phyloP scores from a whole-genome alignment of 1,140 invertebrate genomes.

The Theocolax elegans region DNA sequence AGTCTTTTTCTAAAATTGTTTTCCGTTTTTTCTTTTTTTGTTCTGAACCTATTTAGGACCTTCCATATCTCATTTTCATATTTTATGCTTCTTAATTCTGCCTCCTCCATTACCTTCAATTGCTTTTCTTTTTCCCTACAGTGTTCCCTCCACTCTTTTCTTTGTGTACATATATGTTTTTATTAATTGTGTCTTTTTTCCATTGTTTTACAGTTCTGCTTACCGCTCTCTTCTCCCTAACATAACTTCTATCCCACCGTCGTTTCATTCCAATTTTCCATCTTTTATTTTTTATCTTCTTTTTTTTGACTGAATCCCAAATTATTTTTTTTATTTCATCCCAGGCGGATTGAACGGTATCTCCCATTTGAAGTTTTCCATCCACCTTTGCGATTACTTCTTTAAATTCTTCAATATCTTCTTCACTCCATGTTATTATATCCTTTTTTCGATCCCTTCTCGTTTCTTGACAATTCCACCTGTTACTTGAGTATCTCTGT shows the following conservation, averaged over 20 bases:
- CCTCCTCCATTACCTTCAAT: neutral
- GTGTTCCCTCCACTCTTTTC: neutral
- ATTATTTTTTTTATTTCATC: neutral
- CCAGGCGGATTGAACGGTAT: too few species aligned
- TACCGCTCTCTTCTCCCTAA: too few species aligned
- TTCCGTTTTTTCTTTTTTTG: neutral
- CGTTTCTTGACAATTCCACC: too few species aligned
- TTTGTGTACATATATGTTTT: neutral
- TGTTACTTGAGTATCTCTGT: too few species aligned
- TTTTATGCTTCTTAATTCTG: neutral
- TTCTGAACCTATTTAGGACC: neutral
- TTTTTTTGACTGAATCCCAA: neutral
- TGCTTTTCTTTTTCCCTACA: too few species aligned
- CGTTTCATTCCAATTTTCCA: too few species aligned
- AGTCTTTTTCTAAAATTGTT: neutral
- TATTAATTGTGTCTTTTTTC: neutral
- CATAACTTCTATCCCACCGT: too few species aligned
- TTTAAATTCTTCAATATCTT: too few species aligned
- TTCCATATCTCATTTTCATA: neutral
- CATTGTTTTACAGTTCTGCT: neutral
- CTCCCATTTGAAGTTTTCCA: too few species aligned
- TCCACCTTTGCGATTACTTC: too few species aligned
- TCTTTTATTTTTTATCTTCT: neutral
- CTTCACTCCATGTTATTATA: too few species aligned
- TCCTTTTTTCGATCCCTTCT: too few species aligned